Conservation (phyloP, 2,888 invertebrate species). For the Adelphocoris suturalis region DNA sequence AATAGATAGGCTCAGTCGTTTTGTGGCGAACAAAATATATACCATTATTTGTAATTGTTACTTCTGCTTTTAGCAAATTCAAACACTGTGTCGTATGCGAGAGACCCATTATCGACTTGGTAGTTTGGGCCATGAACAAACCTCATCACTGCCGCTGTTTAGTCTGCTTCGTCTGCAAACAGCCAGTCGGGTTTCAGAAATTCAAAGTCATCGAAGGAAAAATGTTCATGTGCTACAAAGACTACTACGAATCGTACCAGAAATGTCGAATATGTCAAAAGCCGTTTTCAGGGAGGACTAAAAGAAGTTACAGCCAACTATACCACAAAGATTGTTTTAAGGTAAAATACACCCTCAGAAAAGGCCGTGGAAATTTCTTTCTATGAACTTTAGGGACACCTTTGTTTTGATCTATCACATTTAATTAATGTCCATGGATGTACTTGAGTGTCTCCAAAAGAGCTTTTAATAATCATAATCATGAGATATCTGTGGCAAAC, state of each 20-base stretch:
- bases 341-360: background rate
- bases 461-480: too few species aligned
- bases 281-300: background rate
- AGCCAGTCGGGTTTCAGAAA: conserved; percentile 41
- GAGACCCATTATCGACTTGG: conserved; percentile 32
- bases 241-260: conserved; percentile 60
- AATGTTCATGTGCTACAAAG: conserved; percentile 62
- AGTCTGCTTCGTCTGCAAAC: conserved; percentile 55
- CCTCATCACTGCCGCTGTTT: conserved; percentile 64
- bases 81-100: conserved; percentile 34
- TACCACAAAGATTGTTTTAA: conserved; percentile 43
- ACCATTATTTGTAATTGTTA: too few species aligned
- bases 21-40: too few species aligned
- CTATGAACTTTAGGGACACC: too few species aligned
- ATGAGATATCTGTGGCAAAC: too few species aligned
- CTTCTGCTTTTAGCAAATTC: conserved; percentile 24
- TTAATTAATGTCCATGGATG: too few species aligned
- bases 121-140: conserved; percentile 66
- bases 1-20: too few species aligned
- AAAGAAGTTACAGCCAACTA: background rate
- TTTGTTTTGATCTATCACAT: too few species aligned
- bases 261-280: conserved; percentile 54
- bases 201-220: conserved; percentile 62
- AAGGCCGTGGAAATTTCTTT: too few species aligned
- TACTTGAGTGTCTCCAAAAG: too few species aligned